These are phyloP conservation scores for Xanthorhoe spadicearia DNA, from an alignment of 2,888 invertebrate species.

Conservation along the genomic window DNA sequence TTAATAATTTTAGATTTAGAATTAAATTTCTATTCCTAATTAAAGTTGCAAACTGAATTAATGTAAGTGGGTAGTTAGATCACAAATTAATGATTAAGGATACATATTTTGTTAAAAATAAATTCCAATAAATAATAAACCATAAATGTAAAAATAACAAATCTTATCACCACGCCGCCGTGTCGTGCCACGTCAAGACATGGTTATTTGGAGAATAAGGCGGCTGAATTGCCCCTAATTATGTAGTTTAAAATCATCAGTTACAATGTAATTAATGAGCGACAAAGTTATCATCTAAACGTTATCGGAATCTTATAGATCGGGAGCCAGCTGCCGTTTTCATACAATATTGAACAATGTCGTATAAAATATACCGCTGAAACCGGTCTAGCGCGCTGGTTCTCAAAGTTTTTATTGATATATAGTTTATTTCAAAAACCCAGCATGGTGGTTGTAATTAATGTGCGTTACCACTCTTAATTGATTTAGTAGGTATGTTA, in stretches of 20 bases:
- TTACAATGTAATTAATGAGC: constrained; percentile 13
- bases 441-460: neutral
- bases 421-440: neutral
- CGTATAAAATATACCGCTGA: constrained; percentile 13
- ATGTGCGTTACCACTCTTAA: too few relatives aligned
- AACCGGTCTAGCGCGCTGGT: constrained; percentile 13
- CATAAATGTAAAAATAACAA: too few relatives aligned
- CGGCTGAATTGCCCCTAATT: too few relatives aligned
- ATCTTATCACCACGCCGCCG: too few relatives aligned
- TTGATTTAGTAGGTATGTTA: too few relatives aligned
- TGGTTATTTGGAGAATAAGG: too few relatives aligned
- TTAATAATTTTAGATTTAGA: neutral
- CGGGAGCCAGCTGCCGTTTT: constrained; percentile 27
- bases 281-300: constrained; percentile 26
- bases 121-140: too few relatives aligned
- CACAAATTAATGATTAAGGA: too few relatives aligned
- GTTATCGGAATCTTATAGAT: constrained; percentile 19
- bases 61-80: too few relatives aligned
- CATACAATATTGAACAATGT: constrained; percentile 29
- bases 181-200: too few relatives aligned
- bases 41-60: neutral
- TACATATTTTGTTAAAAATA: too few relatives aligned
- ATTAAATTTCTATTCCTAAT: neutral
- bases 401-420: constrained; percentile 6
- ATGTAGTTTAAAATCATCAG: neutral